Evolutionary conservation across 2,888 invertebrate species (phyloP), one percentile per base, ranked within the genome.

Genomic region (Rhaphigaster nebulosa): DNA sequence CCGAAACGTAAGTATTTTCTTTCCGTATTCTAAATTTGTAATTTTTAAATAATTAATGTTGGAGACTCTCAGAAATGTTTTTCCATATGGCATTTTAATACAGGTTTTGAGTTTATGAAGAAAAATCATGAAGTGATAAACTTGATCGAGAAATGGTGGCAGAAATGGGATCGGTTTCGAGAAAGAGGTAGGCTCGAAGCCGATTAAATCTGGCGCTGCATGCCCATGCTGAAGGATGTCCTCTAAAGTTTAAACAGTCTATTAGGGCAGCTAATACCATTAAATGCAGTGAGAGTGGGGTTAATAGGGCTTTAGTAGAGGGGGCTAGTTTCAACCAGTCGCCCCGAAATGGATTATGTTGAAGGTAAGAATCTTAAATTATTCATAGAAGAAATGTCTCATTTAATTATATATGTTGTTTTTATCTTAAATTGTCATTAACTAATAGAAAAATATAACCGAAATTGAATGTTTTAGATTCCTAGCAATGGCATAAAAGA

Each of bases 181-280:
- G 70, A 76, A 76, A 38, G 70, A 20, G 38, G 34, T 76, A 76
- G 38, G 29, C 34, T 76, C 23, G 38, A 23, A 76, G 26, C 84
- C 26, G 41, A 84, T 84, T 41, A 84, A 84, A 84, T 84, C 84
- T 84, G 84, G 84, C 84, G 84, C 45, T 84, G 84, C 45, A 41
- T 26, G 84, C 84, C 45, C 38, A 65, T 60, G 88, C n/a, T n/a
- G 65, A 60, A 76, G 89, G 89, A 89, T 89, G 89, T 89, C 89
- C 89, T 89, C 89, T 52, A 89, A 76, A 89, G 89, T 76, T 89
- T 88, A 88, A 88, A 88, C 88, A 60, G 88, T 38, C 88, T 89
- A 89, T 89, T 89, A 89, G 89, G 60, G 54, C 60, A 52, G 41
- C 89, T 89, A 70, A 41, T 84, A n/a, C 45, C 84, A 84, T 84